These are phyloP conservation scores for Drosophila ustulata DNA, from an alignment of 2,888 invertebrate species.

Conservation along the genomic window DNA sequence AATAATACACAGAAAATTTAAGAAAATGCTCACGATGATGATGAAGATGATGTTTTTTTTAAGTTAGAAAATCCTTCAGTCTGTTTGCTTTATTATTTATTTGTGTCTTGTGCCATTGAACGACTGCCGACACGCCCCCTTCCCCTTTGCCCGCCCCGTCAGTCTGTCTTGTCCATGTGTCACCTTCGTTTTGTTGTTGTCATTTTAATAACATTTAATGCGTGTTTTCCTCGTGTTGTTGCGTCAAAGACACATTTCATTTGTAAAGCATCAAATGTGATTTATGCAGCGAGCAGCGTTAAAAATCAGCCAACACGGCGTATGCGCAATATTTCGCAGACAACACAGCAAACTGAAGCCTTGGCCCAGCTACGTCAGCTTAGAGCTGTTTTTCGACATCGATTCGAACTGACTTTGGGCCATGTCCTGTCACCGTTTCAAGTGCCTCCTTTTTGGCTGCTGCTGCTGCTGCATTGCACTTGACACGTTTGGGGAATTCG, in stretches of 20 bases:
- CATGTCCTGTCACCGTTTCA: slow-evolving; percentile 33
- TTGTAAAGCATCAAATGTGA: slow-evolving; percentile 56
- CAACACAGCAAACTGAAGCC: slow-evolving; percentile 35
- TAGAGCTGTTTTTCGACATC: slow-evolving; percentile 2
- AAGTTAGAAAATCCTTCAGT: slow-evolving; percentile 51
- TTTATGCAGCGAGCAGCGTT: slow-evolving; percentile 39
- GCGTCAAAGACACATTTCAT: slow-evolving; percentile 59
- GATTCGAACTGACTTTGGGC: slow-evolving; percentile 22
- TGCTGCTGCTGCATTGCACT: slow-evolving; percentile 64
- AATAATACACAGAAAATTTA: slow-evolving; percentile 23
- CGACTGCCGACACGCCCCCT: slow-evolving; percentile 67
- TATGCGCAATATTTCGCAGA: slow-evolving; percentile 48
- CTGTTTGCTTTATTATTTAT: slow-evolving; percentile 66
- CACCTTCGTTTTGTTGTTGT: slow-evolving; percentile 42
- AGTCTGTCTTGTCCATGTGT: slow-evolving; percentile 15
- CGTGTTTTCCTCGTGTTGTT: slow-evolving; percentile 33
- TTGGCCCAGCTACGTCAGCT: slow-evolving; percentile 28
- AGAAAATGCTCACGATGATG: slow-evolving; percentile 9
- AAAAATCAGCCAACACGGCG: slow-evolving; percentile 35
- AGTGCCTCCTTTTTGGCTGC: slow-evolving; percentile 33
- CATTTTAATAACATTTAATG: slow-evolving; percentile 60
- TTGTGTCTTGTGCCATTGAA: slow-evolving; percentile 68
- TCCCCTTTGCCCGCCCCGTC: slow-evolving; percentile 50
- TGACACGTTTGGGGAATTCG: slow-evolving; percentile 65
- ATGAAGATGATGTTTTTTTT: slow-evolving; percentile 51